phyloP scores from a whole-genome alignment of 2,113 vertebrate species.

The Progne subis region DNA sequence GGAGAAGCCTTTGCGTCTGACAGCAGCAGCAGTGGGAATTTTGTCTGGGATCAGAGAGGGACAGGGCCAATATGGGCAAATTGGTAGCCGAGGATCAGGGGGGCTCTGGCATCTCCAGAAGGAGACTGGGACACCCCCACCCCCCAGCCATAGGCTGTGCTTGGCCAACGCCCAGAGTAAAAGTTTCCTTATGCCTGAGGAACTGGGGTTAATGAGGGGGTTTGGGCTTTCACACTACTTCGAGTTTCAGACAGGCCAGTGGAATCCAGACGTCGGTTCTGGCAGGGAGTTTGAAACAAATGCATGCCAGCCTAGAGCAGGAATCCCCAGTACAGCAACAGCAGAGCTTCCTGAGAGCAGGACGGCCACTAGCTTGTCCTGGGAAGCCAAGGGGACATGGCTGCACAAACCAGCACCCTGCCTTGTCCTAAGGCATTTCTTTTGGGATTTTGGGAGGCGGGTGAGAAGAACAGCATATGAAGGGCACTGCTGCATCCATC shows the following conservation, averaged over 20 bases:
- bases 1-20: conserved; percentile 54
- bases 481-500: accelerated
- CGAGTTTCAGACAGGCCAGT: neutral
- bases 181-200: neutral
- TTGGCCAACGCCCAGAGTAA: neutral
- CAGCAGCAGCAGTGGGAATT: conserved; percentile 18
- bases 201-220: neutral
- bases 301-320: neutral
- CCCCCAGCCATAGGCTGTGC: neutral
- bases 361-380: neutral
- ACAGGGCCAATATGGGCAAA: neutral
- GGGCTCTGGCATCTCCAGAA: neutral
- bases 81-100: neutral
- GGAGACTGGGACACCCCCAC: neutral
- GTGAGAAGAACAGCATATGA: neutral
- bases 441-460: neutral
- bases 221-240: neutral
- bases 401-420: neutral
- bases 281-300: neutral
- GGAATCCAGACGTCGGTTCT: neutral
- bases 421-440: neutral
- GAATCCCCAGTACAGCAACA: neutral
- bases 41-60: neutral
- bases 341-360: neutral
- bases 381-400: neutral